These are phyloP conservation scores for Glossophaga mutica DNA, from an alignment of 2,797 vertebrate genomes.

Conservation along the genomic window DNA sequence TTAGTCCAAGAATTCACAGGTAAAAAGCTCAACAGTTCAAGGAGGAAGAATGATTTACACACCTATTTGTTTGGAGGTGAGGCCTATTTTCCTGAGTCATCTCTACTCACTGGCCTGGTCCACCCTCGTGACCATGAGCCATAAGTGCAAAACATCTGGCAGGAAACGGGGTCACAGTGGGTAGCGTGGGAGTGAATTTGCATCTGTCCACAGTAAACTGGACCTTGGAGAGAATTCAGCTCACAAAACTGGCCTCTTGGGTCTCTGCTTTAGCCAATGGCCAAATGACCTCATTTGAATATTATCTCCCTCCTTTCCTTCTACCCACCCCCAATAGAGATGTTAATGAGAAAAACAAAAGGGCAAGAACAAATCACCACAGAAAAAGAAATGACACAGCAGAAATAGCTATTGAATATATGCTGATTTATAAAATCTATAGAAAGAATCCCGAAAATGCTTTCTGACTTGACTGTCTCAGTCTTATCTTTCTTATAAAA, in stretches of 20 bases:
- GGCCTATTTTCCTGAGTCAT: conserved; percentile 30
- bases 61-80: background rate
- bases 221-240: conserved; percentile 23
- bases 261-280: background rate
- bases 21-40: background rate
- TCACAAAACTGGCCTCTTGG: conserved; percentile 9
- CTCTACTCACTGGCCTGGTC: background rate
- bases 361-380: background rate
- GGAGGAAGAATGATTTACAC: background rate
- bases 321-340: background rate
- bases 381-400: conserved; percentile 45
- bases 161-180: background rate
- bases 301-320: conserved; percentile 18
- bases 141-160: conserved; percentile 51
- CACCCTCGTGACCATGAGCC: background rate
- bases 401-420: background rate
- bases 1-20: background rate
- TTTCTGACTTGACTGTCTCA: conserved; percentile 2
- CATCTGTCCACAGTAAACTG: conserved; percentile 14
- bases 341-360: conserved; percentile 45
- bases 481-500: conserved; percentile 32
- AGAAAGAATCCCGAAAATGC: background rate
- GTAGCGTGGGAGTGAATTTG: background rate
- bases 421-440: background rate
- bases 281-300: conserved; percentile 57